phyloP scores from a whole-genome alignment of 2,797 vertebrate genomes.

The Aulostomus chinensis region DNA sequence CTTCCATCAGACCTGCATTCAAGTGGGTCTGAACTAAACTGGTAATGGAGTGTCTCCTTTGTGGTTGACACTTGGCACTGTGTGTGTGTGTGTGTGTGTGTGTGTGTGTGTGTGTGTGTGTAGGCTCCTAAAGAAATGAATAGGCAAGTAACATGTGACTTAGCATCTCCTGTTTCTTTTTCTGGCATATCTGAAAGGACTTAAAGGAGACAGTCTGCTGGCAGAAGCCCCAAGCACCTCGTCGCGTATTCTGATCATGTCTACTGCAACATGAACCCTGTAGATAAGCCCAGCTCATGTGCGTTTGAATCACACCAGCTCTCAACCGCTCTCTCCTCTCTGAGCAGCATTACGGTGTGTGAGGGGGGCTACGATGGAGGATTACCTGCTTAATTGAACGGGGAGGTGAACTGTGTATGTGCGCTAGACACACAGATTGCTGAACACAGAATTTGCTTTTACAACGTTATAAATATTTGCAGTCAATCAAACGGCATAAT shows the following conservation, averaged over 20 bases:
- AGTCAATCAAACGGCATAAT: too few species aligned
- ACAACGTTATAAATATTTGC: neutral
- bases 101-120: too few species aligned
- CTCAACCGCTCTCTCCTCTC: slow-evolving; percentile 27
- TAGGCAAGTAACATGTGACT: too few species aligned
- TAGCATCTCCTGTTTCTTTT: neutral
- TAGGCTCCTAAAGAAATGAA: too few species aligned
- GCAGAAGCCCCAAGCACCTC: slow-evolving; percentile 9
- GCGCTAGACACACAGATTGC: slow-evolving; percentile 7
- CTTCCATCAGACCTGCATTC: too few species aligned
- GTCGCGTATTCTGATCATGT: slow-evolving; percentile 37
- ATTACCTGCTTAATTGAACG: slow-evolving; percentile 57
- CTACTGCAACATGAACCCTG: slow-evolving; percentile 29
- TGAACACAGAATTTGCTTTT: neutral
- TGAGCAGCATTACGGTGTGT: slow-evolving; percentile 39
- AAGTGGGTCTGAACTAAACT: too few species aligned
- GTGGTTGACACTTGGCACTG: neutral
- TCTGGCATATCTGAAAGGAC: neutral
- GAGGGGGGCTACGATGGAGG: slow-evolving; percentile 30
- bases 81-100: too few species aligned
- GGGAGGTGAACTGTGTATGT: slow-evolving; percentile 16
- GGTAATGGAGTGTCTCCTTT: neutral
- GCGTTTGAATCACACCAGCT: slow-evolving; percentile 33
- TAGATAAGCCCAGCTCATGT: slow-evolving; percentile 36
- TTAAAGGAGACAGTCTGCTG: neutral